Evolutionary conservation across 2,888 invertebrate species (phyloP).

Genomic region (Rhingia rostrata): DNA sequence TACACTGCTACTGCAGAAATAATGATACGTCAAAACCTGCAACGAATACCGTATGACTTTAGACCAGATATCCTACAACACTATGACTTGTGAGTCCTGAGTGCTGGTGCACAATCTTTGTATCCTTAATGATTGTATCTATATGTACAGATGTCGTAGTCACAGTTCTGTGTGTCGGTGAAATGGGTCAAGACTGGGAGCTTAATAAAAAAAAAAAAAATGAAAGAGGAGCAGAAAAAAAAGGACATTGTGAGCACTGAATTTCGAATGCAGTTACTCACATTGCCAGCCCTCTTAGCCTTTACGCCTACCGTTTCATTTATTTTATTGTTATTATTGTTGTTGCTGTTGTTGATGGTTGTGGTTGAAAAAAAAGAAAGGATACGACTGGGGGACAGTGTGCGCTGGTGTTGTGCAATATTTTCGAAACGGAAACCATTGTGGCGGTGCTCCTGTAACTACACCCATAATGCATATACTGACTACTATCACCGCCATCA

Average conservation of each 20-base stretch:
- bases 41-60: constrained; percentile 58
- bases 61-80: constrained; percentile 17
- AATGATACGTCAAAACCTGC: constrained; percentile 65
- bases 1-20: constrained; percentile 51
- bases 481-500: constrained; percentile 15
- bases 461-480: constrained; percentile 39
- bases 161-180: constrained; percentile 29
- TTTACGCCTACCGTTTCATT: not conserved
- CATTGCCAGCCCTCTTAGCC: constrained; percentile 11
- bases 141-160: constrained; percentile 26
- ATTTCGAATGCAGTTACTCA: constrained; percentile 48
- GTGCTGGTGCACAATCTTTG: constrained; percentile 27
- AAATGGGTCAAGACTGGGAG: constrained; percentile 69
- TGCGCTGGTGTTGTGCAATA: constrained; percentile 6
- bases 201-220: not conserved
- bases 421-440: constrained; percentile 32
- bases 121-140: constrained; percentile 61
- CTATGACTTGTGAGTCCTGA: not conserved
- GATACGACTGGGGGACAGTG: not conserved
- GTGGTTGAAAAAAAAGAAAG: not conserved
- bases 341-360: constrained; percentile 14
- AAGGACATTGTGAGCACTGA: constrained; percentile 27
- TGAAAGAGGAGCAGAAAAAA: constrained; percentile 2
- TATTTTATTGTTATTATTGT: constrained; percentile 19
- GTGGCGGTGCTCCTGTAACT: constrained; percentile 37